Evolutionary conservation across 2,113 vertebrate species (phyloP), one percentile per base, ranked within the genome.

Genomic region (Tachycineta bicolor): DNA sequence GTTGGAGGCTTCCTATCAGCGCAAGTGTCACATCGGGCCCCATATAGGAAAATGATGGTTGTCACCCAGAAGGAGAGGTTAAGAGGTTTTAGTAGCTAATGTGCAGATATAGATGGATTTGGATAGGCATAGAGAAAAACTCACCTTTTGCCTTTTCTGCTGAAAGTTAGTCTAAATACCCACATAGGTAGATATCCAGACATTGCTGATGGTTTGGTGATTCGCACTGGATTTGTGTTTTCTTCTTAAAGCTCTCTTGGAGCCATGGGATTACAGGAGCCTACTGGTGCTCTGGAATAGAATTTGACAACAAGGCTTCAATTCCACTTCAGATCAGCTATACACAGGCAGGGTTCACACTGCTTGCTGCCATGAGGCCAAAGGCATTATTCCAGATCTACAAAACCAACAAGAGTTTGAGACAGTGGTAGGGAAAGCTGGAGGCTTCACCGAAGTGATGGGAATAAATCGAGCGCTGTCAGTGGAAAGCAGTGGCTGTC

Each of bases 391-490:
- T 91, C 53, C 81, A 76, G n/a, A 52, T 71, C 26, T 86, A 11
- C 58, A 89, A 74, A 95, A 58, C 46, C 64, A 70, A 50, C 29
- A 50, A 13, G 73, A 58, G 52, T 77, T 95, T 55, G 68, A 93
- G 60, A 69, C 68, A 65, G 50, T 53, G 52, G 33, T 29, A n/a
- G 79, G 68, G 52, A 78, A 79, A 68, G 50, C 70, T 88, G 75
- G 28, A 83, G 47, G 58, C 53, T 84, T 87, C 41, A 21, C 3
- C 10, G 5, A 60, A 59, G 64, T 78, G 68, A 13, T 3, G 9
- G 44, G 41, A 91, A 28, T 67, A 50, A 47, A 39, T 46, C 0
- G 4, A 52, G 39, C 0, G 0, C 68, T 4, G 2, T 50, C 25
- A 15, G 55, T 58, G 67, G 70, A 20, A 68, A 44, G 75, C 68